These are phyloP conservation scores for Macrophya alboannulata DNA, from an alignment of 2,888 invertebrate species.

Conservation along the genomic window DNA sequence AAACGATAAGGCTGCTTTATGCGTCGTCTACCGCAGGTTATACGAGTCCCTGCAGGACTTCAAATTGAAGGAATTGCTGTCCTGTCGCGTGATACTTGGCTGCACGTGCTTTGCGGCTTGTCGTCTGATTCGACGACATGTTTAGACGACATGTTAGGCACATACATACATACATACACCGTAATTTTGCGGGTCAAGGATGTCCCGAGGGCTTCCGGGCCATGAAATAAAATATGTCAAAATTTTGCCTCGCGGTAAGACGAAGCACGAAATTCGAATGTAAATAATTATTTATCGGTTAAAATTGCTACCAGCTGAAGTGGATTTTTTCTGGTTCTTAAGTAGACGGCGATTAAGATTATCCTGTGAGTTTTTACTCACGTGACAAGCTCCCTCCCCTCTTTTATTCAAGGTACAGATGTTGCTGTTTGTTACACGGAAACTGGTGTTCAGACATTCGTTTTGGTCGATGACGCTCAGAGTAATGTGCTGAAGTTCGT, in stretches of 20 bases:
- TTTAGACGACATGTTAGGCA: background rate
- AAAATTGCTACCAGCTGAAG: background rate
- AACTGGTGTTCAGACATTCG: conserved; percentile 77
- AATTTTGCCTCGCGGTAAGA: background rate
- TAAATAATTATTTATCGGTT: background rate
- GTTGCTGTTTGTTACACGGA: conserved; percentile 81
- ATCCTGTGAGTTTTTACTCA: conserved; percentile 75
- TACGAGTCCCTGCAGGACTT: conserved; percentile 29
- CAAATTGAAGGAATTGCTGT: conserved; percentile 47
- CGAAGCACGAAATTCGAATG: background rate
- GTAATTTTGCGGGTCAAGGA: conserved; percentile 36
- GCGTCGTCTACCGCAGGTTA: conserved; percentile 40
- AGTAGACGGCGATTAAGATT: background rate
- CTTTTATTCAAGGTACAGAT: conserved; percentile 83
- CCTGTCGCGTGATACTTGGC: conserved; percentile 45
- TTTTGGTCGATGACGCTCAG: conserved; percentile 81
- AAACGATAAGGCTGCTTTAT: conserved; percentile 48
- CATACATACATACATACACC: background rate
- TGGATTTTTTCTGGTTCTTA: background rate
- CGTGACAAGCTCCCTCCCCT: conserved; percentile 85
- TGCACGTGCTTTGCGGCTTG: conserved; percentile 36
- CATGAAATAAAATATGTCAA: background rate
- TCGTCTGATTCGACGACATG: background rate
- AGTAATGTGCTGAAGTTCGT: conserved; percentile 82
- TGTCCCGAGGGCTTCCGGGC: background rate